phyloP scores from a whole-genome alignment of 2,888 invertebrate species.

The Cataglyphis albicans region DNA sequence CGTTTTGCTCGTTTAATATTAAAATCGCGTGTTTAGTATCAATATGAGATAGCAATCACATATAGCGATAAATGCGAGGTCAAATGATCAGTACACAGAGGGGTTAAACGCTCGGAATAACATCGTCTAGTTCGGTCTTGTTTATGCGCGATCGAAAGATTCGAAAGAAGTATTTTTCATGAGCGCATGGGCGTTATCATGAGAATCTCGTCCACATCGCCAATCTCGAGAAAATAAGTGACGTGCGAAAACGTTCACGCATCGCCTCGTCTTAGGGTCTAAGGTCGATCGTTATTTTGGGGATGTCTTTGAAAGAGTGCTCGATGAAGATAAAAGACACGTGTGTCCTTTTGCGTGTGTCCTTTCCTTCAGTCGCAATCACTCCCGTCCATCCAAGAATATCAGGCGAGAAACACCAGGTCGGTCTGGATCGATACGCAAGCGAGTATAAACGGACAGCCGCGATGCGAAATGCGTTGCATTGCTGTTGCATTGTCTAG shows the following conservation, averaged over 20 bases:
- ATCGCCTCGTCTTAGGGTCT: background rate
- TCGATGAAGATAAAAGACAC: background rate
- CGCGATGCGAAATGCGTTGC: conserved; percentile 29
- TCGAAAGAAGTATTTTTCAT: conserved; percentile 22
- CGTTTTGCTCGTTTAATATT: background rate
- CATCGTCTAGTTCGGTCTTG: background rate
- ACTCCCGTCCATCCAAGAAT: conserved; percentile 4
- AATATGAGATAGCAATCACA: background rate
- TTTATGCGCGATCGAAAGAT: conserved; percentile 19
- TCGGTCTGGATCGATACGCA: conserved; percentile 28
- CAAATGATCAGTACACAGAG: background rate
- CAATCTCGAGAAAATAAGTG: background rate
- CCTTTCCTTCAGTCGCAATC: conserved; percentile 1
- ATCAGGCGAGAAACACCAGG: background rate
- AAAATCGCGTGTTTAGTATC: background rate
- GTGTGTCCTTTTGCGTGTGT: background rate
- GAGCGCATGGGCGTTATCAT: background rate
- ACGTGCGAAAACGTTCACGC: background rate
- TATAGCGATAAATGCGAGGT: background rate
- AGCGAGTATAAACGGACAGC: conserved; percentile 26
- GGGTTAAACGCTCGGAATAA: background rate
- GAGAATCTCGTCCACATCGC: background rate
- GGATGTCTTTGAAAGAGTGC: conserved; percentile 1
- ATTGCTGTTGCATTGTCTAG: conserved; percentile 56
- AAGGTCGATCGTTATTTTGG: conserved; percentile 6